Evolutionary conservation across 2,113 vertebrate genomes (phyloP).

Genomic region (Micromys minutus): DNA sequence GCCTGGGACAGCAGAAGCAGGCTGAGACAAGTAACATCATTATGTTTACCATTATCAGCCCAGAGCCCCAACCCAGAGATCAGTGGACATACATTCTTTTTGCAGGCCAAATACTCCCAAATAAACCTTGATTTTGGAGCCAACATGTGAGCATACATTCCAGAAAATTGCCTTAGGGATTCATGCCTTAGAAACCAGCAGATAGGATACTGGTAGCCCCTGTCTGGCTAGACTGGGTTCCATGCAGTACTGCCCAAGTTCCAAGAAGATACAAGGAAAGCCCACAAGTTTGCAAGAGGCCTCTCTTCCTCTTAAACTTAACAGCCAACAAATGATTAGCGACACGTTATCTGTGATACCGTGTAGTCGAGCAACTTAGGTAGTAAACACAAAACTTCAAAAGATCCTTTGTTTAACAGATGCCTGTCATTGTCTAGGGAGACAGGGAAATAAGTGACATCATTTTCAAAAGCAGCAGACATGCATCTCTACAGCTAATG

Average conservation of each 20-base stretch:
- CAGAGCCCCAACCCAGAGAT: neutral
- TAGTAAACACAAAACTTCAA: neutral
- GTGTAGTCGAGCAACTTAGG: neutral
- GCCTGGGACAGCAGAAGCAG: neutral
- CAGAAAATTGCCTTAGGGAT: neutral
- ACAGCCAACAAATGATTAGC: neutral
- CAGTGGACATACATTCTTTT: neutral
- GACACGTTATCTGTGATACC: neutral
- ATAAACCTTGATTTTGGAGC: neutral
- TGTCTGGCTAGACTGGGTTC: neutral
- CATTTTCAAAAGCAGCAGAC: neutral
- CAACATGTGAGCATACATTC: neutral
- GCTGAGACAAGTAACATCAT: neutral
- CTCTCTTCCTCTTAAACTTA: neutral
- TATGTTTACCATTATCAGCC: neutral
- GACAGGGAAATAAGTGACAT: neutral
- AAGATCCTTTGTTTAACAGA: slow-evolving; percentile 4
- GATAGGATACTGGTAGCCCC: neutral
- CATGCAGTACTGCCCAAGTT: no score
- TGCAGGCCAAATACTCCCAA: neutral
- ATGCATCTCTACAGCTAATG: neutral
- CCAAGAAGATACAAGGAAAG: neutral
- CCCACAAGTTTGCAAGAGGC: neutral
- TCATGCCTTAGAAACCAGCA: neutral
- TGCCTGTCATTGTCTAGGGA: neutral